Evolutionary conservation across 2,113 vertebrate genomes (phyloP), one percentile per base, ranked within the genome.

Genomic region (Piprites chloris): DNA sequence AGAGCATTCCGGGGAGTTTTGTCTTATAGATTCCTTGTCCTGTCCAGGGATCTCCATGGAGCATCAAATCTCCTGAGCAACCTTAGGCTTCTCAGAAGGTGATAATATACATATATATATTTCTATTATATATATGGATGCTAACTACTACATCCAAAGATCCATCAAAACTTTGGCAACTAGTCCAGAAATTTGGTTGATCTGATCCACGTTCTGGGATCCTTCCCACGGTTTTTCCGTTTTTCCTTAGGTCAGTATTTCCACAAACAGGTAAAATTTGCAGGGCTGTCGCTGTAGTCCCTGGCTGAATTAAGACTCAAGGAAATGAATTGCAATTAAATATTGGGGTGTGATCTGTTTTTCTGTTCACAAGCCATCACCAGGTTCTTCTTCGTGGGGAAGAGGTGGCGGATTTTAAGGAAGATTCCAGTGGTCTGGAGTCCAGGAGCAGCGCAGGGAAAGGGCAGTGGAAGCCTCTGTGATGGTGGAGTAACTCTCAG

Each of bases 211-310:
- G n/a, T n/a, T n/a, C n/a, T n/a, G n/a, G 8, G 17, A 72, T 85
- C 4, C 5, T 4, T 37, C 13, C 23, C 18, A 3, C 5, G 14
- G 6, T 18, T 65, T 67, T 67, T 87, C 3, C 9, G 2, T 0
- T 0, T 30, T 53, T 52, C 1, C 32, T 18, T 33, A 9, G 61
- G 7, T 23, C 23, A 20, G 0, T 39, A 26, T 32, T 90, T 61
- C n/a, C 24, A 58, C 5, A 7, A 42, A 47, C 9, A 62, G n/a
- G 32, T 26, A 37, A 61, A 73, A 69, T 19, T 21, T 22, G 1
- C 3, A 11, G 32, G 9, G 50, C 11, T 21, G 21, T 61, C 22
- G 7, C 22, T 22, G 9, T 3, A 19, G 59, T 5, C 65, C 14
- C 12, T 39, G 5, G 15, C 7, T 39, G n/a, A 75, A 50, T 15